A percentile compares a stretch with the other conserved stretches of the same genome.
phyloP scores from a whole-genome alignment of 2,888 invertebrate species.

The Agrochola litura region DNA sequence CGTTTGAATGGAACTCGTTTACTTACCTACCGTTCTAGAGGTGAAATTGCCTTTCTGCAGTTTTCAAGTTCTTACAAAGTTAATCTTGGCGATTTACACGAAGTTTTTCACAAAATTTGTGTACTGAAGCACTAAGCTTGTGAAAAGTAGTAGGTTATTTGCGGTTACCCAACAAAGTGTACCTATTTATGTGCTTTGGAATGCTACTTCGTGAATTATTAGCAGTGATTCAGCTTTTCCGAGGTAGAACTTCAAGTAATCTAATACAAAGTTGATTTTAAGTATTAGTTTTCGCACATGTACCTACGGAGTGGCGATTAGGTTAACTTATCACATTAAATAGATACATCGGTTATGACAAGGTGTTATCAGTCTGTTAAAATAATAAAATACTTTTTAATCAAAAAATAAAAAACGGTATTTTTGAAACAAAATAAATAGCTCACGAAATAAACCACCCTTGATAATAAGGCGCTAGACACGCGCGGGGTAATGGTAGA shows the following conservation, averaged over 20 bases:
- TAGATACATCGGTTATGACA: too few relatives aligned
- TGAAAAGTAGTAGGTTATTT: conserved; percentile 18
- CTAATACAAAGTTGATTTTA: background rate
- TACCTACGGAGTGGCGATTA: too few relatives aligned
- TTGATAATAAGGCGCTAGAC: too few relatives aligned
- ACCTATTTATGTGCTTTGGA: conserved; percentile 10
- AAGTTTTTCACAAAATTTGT: conserved; percentile 32
- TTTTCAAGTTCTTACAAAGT: conserved; percentile 33
- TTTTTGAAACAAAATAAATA: too few relatives aligned
- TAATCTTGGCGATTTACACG: conserved; percentile 37
- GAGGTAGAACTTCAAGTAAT: background rate
- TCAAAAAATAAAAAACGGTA: too few relatives aligned
- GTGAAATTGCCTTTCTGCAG: conserved; percentile 39
- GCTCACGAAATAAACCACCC: too few relatives aligned
- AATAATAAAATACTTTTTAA: too few relatives aligned
- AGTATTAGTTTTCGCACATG: background rate
- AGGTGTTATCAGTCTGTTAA: too few relatives aligned
- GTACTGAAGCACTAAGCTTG: background rate
- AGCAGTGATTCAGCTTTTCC: conserved; percentile 5
- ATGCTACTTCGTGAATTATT: conserved; percentile 10
- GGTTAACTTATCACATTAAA: too few relatives aligned
- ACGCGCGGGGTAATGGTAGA: too few relatives aligned
- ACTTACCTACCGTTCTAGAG: conserved; percentile 15
- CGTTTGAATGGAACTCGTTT: conserved; percentile 59
- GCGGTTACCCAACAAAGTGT: background rate